These are phyloP conservation scores for Epirrhoe alternata DNA, from an alignment of 2,888 invertebrate genomes.

Conservation along the genomic window DNA sequence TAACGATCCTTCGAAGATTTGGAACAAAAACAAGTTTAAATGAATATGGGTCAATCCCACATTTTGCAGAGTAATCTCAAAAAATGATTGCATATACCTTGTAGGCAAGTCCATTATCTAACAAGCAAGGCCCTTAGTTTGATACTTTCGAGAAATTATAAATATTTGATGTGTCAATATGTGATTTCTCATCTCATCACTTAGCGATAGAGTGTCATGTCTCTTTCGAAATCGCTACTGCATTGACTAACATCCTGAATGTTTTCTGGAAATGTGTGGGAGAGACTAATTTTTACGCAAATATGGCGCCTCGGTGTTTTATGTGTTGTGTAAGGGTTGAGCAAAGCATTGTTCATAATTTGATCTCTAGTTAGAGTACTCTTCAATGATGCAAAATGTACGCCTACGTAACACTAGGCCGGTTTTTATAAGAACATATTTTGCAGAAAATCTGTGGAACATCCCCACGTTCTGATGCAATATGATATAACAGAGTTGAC, in stretches of 20 bases:
- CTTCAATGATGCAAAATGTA: background rate
- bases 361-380: background rate
- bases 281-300: background rate
- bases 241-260: conserved; percentile 8
- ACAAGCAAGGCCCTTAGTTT: too few species aligned
- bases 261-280: background rate
- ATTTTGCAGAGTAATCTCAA: too few species aligned
- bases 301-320: background rate
- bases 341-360: background rate
- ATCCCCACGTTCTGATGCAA: background rate
- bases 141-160: too few species aligned
- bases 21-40: too few species aligned
- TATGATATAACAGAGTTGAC: background rate
- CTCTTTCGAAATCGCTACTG: background rate
- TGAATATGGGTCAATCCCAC: too few species aligned
- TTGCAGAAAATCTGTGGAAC: background rate
- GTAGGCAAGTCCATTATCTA: too few species aligned
- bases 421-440: too few species aligned
- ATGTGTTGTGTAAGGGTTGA: background rate
- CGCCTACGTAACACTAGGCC: too few species aligned
- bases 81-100: too few species aligned
- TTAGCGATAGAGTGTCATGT: conserved; percentile 16
- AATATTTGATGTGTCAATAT: conserved; percentile 17
- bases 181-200: conserved; percentile 4
- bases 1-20: too few species aligned